A percentile compares a stretch with the other conserved stretches of the same genome.
phyloP scores from a whole-genome alignment of 2,113 vertebrate species.

The Vimba vimba region DNA sequence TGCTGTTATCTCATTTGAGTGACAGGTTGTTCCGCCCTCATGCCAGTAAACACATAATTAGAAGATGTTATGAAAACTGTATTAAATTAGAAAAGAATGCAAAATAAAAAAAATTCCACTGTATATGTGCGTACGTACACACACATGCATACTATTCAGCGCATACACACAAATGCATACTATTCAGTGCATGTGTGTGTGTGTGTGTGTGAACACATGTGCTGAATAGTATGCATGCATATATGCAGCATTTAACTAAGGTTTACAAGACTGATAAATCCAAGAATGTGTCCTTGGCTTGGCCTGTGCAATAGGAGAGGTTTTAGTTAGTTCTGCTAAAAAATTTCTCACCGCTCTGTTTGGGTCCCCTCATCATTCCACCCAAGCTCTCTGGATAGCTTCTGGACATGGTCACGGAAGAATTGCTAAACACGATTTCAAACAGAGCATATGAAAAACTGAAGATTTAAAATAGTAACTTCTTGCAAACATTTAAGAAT shows the following conservation, averaged over 20 bases:
- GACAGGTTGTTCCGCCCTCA: no score
- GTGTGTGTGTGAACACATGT: no score
- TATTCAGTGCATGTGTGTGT: background rate
- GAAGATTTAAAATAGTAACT: no score
- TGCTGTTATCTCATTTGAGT: no score
- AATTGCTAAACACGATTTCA: constrained; percentile 72
- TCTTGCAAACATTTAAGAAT: background rate
- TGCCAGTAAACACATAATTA: no score
- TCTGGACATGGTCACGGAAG: constrained; percentile 78
- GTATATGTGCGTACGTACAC: background rate
- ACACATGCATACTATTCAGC: no score
- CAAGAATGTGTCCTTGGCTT: background rate
- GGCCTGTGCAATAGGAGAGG: background rate
- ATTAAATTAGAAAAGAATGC: background rate
- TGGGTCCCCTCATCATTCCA: constrained; percentile 81
- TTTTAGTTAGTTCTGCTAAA: background rate
- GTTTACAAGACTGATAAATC: background rate
- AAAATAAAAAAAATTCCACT: background rate
- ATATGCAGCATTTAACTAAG: background rate
- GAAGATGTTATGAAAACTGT: background rate
- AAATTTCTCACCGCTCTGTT: constrained; percentile 65
- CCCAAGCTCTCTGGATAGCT: constrained; percentile 65
- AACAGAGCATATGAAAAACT: constrained; percentile 1
- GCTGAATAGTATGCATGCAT: no score
- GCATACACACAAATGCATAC: no score